Evolutionary conservation across 2,113 vertebrate species (phyloP), one percentile per base, ranked within the genome.

Genomic region (Rhizomys pruinosus): DNA sequence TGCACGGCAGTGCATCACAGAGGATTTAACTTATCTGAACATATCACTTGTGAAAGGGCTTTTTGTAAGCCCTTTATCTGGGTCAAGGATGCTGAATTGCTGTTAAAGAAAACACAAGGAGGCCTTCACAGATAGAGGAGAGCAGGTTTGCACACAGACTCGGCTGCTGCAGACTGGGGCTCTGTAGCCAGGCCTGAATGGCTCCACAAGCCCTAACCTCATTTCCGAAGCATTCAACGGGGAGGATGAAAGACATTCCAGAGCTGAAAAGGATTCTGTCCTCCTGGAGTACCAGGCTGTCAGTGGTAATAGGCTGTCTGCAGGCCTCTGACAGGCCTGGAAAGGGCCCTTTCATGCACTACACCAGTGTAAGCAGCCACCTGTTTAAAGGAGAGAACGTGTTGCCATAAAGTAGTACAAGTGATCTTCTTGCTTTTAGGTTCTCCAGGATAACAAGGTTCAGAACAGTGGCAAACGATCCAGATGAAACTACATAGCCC

Each of bases 201-300:
- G 82, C 89, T 92, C 84, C 88, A 32, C 71, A 84, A 80, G 72
- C 90, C 37, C 78, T 96, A 95, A 85, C 82, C 94, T 92, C n/a
- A 55, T 93, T 95, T 92, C 77, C 0, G 0, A 66, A 32, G 88
- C 93, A 96, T 79, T 91, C 74, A 89, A 57, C 23, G 32, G 37
- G 0, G 44, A 77, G 66, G 95, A 93, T 93, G 82, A 97, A 96
- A 94, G 78, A 69, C 93, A 88, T 78, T 90, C 59, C 91, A 16
- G 85, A 86, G 89, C 61, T 93, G 91, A 84, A 90, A 88, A 79
- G 79, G 74, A n/a, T 27, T 85, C 80, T 71, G 8, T 55, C 64
- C 25, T 32, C 61, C 29, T 15, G 6, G 57, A 84, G 74, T 15
- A 3, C 25, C 3, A 2, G 68, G 32, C 74, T 42, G 37, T 59